Evolutionary conservation across 2,888 invertebrate genomes (phyloP).

Genomic region (Tiliacea aurago): DNA sequence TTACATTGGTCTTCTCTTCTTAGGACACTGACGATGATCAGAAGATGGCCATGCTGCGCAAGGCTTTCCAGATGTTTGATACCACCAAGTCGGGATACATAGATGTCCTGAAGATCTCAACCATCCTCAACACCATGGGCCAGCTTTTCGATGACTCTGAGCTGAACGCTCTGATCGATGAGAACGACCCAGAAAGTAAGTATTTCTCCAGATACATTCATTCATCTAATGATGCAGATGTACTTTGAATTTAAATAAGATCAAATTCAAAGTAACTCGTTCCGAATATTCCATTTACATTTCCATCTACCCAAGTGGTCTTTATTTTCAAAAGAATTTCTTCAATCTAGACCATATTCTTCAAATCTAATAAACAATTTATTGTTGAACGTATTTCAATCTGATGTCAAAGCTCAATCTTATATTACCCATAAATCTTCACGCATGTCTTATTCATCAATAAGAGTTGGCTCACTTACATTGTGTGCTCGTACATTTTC

Average conservation of each 20-base stretch:
- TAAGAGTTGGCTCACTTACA: slow-evolving; percentile 1
- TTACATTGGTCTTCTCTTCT: slow-evolving; percentile 53
- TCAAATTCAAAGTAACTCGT: background rate
- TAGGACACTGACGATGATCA: slow-evolving; percentile 93
- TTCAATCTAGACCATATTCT: background rate
- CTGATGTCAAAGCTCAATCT: slow-evolving; percentile 26
- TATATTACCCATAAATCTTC: slow-evolving; percentile 36
- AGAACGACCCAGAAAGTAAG: slow-evolving; percentile 96
- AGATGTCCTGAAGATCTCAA: slow-evolving; percentile 97
- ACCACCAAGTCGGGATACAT: slow-evolving; percentile 98
- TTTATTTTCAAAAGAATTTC: background rate
- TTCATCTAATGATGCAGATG: background rate
- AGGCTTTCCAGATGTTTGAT: slow-evolving; percentile 99
- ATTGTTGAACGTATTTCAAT: slow-evolving; percentile 20
- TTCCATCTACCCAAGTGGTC: background rate
- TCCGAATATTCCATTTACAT: background rate
- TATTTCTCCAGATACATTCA: slow-evolving; percentile 11
- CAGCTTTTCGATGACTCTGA: slow-evolving; percentile 98
- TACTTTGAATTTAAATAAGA: too few species aligned
- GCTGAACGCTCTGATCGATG: slow-evolving; percentile 96
- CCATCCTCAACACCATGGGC: slow-evolving; percentile 98
- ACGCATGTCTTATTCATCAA: slow-evolving; percentile 23
- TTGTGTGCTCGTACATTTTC: slow-evolving; percentile 13
- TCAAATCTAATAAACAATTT: slow-evolving; percentile 16
- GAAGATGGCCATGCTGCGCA: slow-evolving; percentile 97